A percentile compares a stretch with the other conserved stretches of the same genome.
These are phyloP conservation scores for Phenacoccus solenopsis DNA, from an alignment of 1,140 invertebrate species.

Conservation along the genomic window DNA sequence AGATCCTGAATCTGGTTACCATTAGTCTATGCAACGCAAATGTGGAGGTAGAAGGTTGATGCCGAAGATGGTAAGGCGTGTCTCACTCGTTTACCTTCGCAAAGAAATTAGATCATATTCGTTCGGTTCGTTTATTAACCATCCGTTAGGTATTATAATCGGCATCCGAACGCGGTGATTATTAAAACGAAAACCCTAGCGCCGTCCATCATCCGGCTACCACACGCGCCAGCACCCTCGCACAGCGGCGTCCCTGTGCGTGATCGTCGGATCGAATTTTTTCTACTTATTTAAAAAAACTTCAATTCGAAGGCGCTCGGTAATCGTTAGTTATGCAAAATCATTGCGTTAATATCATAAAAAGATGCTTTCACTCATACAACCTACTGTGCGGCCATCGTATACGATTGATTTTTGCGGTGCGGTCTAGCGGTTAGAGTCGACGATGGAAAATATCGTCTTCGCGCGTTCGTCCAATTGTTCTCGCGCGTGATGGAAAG, in stretches of 20 bases:
- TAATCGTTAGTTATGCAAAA: background rate
- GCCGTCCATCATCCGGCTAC: too few relatives aligned
- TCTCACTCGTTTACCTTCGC: slow-evolving; percentile 7
- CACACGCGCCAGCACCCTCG: too few relatives aligned
- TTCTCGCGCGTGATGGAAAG: background rate
- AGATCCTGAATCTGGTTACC: background rate
- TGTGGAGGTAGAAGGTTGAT: slow-evolving; percentile 10
- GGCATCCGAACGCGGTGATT: too few relatives aligned
- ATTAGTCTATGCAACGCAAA: background rate
- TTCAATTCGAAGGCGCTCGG: too few relatives aligned
- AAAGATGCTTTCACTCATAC: too few relatives aligned
- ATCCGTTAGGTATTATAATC: background rate
- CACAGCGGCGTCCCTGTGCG: too few relatives aligned
- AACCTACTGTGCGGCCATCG: too few relatives aligned
- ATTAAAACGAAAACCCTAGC: too few relatives aligned
- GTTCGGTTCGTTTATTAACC: background rate
- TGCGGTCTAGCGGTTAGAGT: background rate
- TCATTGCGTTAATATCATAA: background rate
- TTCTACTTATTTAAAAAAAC: too few relatives aligned
- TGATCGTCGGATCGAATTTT: too few relatives aligned
- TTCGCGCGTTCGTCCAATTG: background rate
- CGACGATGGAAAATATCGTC: background rate
- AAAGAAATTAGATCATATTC: slow-evolving; percentile 12
- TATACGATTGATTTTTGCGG: background rate
- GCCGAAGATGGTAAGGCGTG: slow-evolving; percentile 9